Base-by-base conservation (phyloP, 2,888 invertebrate species). In the Beris chalybata region DNA sequence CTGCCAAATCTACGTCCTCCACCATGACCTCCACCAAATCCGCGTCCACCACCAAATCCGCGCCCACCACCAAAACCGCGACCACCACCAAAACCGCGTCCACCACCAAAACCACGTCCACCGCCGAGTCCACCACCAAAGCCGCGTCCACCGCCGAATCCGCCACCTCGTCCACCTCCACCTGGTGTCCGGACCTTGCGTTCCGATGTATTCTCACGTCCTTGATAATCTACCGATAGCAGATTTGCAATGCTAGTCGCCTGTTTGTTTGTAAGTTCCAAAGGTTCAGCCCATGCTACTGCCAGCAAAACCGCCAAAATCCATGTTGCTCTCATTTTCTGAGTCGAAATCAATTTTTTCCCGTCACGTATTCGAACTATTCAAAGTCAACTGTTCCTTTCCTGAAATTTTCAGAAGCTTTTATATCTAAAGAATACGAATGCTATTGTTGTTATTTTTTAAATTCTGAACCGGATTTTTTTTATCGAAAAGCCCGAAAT, bases 141-240 rank as follows among this genome's bases (percentile, higher is more conserved):
- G 4, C 57, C 58, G 29, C 44, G 45, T 15, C 48, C 58, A 47
- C 30, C 5, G 32, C 43, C 38, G 3, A 5, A 15, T 32, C 55
- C 55, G 12, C 55, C 55, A 2, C 55, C 55, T 4, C 32, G 6
- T 4, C 43, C 38, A 29, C 30, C 4, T 2, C n/a, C n/a, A n/a
- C n/a, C n/a, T n/a, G 5, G 29, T 47, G 47, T 45, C 9, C 58
- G 45, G 4, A n/a, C 47, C 11, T 45, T n/a, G 4, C 58, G 22
- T 45, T 29, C 47, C 7, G 29, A 32, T 12, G 7, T 29, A 12
- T 58, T 58, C 22, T 58, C 58, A 12, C 47, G 58, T 45, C 58
- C 58, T 58, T 58, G 47, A 7, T 30, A 4, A 47, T 58, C 58
- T n/a, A 47, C n/a, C 22, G 48, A n/a, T 29, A 58, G 13, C 12